Evolutionary conservation across 1,140 invertebrate species (phyloP).

Genomic region (Drosophila tsacasi): DNA sequence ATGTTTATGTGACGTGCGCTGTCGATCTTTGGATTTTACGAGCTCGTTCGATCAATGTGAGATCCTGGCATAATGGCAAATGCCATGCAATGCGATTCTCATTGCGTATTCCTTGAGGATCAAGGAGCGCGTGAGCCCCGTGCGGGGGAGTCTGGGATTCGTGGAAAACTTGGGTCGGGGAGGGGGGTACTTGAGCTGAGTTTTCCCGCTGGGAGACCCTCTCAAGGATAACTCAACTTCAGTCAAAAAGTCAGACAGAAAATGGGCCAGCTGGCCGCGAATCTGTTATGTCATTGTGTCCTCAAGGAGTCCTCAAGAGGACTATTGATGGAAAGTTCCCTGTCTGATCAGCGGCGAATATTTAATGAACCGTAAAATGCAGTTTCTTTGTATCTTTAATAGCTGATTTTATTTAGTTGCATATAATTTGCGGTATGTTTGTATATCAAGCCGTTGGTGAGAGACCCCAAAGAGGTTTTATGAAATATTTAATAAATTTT

Average conservation of each 20-base stretch:
- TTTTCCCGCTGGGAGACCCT: slow-evolving; percentile 27
- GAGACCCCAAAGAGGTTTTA: background rate
- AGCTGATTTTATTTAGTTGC: background rate
- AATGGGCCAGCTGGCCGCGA: slow-evolving; percentile 31
- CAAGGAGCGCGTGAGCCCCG: background rate
- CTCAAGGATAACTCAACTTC: slow-evolving; percentile 29
- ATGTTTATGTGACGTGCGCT: slow-evolving; percentile 67
- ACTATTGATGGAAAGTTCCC: slow-evolving; percentile 17
- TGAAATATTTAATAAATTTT: background rate
- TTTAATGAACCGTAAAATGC: slow-evolving; percentile 18
- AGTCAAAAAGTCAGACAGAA: slow-evolving; percentile 26
- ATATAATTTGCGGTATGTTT: background rate
- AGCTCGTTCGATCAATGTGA: slow-evolving; percentile 53
- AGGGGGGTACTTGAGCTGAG: slow-evolving; percentile 18
- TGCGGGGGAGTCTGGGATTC: slow-evolving; percentile 34
- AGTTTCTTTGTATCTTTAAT: background rate
- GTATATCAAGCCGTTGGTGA: background rate
- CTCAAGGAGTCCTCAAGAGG: background rate
- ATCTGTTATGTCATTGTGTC: slow-evolving; percentile 47
- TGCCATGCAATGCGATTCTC: slow-evolving; percentile 32
- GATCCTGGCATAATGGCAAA: slow-evolving; percentile 20
- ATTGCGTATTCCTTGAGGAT: slow-evolving; percentile 47
- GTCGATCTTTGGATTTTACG: slow-evolving; percentile 73
- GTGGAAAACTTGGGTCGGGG: slow-evolving; percentile 30
- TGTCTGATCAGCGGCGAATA: background rate